Percentiles rank a stretch among this genome's conserved stretches.
These are phyloP conservation scores for Ophonus ardosiacus DNA, from an alignment of 2,888 invertebrate species.

Conservation along the genomic window DNA sequence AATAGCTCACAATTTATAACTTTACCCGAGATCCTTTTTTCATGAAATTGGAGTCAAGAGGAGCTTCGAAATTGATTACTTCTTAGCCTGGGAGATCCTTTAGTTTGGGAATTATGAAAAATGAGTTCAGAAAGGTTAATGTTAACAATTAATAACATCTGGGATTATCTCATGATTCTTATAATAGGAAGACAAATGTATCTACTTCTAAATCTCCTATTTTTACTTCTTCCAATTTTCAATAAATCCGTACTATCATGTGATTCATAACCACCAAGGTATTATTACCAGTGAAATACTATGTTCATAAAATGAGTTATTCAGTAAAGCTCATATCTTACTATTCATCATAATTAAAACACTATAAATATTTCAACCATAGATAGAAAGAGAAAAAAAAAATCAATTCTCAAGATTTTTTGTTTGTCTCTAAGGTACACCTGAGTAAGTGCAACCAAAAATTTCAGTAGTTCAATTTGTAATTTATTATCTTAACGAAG, in stretches of 20 bases:
- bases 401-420: too few relatives aligned
- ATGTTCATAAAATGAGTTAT: background rate
- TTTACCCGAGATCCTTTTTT: background rate
- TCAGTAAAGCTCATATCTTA: background rate
- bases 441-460: too few relatives aligned
- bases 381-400: too few relatives aligned
- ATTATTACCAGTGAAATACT: background rate
- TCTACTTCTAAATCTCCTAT: constrained; percentile 12
- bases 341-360: too few relatives aligned
- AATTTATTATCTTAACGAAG: too few relatives aligned
- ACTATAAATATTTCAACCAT: too few relatives aligned
- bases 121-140: constrained; percentile 23
- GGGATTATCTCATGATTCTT: constrained; percentile 27
- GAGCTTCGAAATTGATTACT: constrained; percentile 30
- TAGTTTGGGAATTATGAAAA: constrained; percentile 35
- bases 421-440: too few relatives aligned
- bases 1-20: constrained; percentile 10
- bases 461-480: too few relatives aligned
- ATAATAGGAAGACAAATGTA: constrained; percentile 25
- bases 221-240: constrained; percentile 26
- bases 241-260: constrained; percentile 32
- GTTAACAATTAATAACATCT: constrained; percentile 35
- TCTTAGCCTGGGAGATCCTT: background rate
- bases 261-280: background rate
- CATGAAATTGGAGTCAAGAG: background rate